A percentile compares a stretch with the other conserved stretches of the same genome.
These are phyloP conservation scores for Cancer borealis DNA, from an alignment of 2,888 invertebrate species.

Conservation along the genomic window DNA sequence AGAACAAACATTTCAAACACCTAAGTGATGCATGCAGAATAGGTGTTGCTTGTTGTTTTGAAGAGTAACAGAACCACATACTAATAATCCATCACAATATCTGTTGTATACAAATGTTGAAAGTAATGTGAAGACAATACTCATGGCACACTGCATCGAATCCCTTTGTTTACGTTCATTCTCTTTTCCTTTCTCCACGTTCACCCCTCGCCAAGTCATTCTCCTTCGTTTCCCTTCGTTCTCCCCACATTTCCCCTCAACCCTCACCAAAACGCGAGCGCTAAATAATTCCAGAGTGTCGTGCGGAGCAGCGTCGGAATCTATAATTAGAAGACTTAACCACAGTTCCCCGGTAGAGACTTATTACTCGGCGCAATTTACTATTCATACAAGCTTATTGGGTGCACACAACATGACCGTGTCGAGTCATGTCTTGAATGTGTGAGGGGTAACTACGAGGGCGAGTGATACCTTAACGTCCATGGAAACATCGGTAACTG, in stretches of 20 bases:
- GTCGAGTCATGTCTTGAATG: constrained; percentile 27
- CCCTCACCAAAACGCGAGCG: constrained; percentile 27
- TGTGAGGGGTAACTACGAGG: not conserved
- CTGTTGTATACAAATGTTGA: too few relatives aligned
- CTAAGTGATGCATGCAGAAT: too few relatives aligned
- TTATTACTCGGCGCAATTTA: constrained; percentile 9
- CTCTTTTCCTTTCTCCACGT: not conserved
- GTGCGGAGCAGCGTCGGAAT: constrained; percentile 35
- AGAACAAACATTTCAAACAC: too few relatives aligned
- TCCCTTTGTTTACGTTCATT: too few relatives aligned
- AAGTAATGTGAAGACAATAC: too few relatives aligned
- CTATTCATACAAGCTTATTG: constrained; percentile 49
- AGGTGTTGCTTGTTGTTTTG: too few relatives aligned
- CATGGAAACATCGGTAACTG: not conserved
- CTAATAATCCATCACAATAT: too few relatives aligned
- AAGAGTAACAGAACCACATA: too few relatives aligned
- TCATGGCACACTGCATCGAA: too few relatives aligned
- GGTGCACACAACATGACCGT: not conserved
- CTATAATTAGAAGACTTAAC: constrained; percentile 50
- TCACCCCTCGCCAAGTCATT: not conserved
- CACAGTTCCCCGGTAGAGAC: constrained; percentile 8
- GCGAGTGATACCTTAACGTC: not conserved
- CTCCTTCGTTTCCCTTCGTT: not conserved
- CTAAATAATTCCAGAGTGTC: constrained; percentile 51
- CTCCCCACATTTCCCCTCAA: not conserved